A percentile compares a stretch with the other conserved stretches of the same genome.
These are phyloP conservation scores for Nymphalis urticae DNA, from an alignment of 2,888 invertebrate genomes.

Conservation along the genomic window DNA sequence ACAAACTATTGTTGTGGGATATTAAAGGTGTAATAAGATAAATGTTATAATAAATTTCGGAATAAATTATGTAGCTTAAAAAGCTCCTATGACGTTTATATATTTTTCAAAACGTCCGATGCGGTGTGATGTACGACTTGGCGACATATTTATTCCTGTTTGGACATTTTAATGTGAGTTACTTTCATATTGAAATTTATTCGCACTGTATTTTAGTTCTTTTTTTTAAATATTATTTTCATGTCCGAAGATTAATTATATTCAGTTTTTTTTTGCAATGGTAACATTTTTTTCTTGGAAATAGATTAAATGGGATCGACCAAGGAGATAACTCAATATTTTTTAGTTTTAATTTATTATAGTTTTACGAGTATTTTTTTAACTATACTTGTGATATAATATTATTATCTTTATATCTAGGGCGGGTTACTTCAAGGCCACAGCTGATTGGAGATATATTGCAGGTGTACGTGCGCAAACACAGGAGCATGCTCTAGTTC, in stretches of 20 bases:
- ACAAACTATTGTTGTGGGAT: no score
- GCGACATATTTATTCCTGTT: slow-evolving; percentile 17
- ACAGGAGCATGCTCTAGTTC: no score
- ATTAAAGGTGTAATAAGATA: not conserved
- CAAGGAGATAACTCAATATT: not conserved
- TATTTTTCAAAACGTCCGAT: slow-evolving; percentile 4
- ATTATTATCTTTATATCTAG: no score
- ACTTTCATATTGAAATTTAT: slow-evolving; percentile 14
- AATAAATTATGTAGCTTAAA: slow-evolving; percentile 3
- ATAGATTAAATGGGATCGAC: not conserved
- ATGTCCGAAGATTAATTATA: not conserved
- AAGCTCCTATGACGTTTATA: not conserved
- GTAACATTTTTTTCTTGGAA: not conserved
- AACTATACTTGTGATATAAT: no score
- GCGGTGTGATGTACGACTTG: slow-evolving; percentile 8
- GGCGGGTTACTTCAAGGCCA: no score
- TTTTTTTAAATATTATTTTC: slow-evolving; percentile 4
- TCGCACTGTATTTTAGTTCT: slow-evolving; percentile 1
- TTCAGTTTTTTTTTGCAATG: not conserved
- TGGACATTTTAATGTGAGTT: slow-evolving; percentile 13
- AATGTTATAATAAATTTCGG: not conserved
- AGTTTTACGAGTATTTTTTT: no score
- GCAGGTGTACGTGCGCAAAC: no score
- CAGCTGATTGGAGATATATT: no score
- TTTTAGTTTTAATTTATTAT: not conserved